Percentiles rank a stretch among this genome's conserved stretches.
Evolutionary conservation across 2,113 vertebrate species (phyloP).

Genomic region (Protobothrops mucrosquamatus): DNA sequence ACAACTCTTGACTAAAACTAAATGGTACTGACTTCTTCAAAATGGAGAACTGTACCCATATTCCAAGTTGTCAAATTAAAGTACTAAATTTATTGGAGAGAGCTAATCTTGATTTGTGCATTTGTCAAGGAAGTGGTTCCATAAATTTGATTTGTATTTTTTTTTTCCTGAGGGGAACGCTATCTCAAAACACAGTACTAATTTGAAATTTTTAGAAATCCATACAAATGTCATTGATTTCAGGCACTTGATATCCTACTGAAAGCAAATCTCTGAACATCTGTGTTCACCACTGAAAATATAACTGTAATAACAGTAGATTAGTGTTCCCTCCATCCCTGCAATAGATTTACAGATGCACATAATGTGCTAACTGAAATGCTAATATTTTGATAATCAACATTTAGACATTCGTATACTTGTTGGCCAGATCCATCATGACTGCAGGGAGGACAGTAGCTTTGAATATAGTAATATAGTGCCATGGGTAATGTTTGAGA

Average conservation of each 20-base stretch:
- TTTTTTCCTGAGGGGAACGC: background rate
- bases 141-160: background rate
- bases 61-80: background rate
- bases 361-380: background rate
- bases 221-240: background rate
- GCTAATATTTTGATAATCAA: background rate
- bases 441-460: background rate
- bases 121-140: background rate
- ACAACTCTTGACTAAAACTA: background rate
- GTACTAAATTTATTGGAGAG: background rate
- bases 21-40: background rate
- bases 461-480: background rate
- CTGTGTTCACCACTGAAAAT: background rate
- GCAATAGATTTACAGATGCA: background rate
- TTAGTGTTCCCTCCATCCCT: background rate
- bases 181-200: background rate
- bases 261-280: background rate
- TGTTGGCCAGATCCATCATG: background rate
- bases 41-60: background rate
- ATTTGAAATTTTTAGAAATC: slow-evolving; percentile 3
- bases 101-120: background rate
- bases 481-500: background rate
- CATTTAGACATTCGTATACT: background rate
- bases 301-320: background rate
- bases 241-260: background rate